These are phyloP conservation scores for Scalopus aquaticus DNA, from an alignment of 2,113 vertebrate genomes.

Conservation along the genomic window DNA sequence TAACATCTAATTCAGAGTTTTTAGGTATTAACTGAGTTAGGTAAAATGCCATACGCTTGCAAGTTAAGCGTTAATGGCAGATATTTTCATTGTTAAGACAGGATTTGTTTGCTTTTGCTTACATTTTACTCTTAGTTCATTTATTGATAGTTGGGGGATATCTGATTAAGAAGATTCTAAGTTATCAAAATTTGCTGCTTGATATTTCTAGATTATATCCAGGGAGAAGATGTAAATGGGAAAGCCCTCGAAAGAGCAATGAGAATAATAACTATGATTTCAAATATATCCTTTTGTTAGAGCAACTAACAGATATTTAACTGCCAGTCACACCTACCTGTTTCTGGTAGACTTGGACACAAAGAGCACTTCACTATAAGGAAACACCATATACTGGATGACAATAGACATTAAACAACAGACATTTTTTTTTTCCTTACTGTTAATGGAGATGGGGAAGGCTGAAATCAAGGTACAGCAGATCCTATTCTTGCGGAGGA, in stretches of 20 bases:
- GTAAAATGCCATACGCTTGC: neutral
- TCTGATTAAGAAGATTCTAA: neutral
- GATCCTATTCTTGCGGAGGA: accelerated
- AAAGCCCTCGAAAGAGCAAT: neutral
- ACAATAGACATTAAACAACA: neutral
- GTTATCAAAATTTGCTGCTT: neutral
- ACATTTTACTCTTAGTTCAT: neutral
- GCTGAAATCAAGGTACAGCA: neutral
- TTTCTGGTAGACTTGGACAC: neutral
- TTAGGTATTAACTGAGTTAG: neutral
- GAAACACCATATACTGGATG: accelerated
- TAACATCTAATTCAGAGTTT: neutral
- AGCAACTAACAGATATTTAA: neutral
- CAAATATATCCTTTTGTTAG: neutral
- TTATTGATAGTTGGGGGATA: neutral
- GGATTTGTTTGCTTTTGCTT: neutral
- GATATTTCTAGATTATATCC: neutral
- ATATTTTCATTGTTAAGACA: neutral
- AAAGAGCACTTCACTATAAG: neutral
- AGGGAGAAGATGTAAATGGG: neutral
- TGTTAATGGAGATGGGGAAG: neutral
- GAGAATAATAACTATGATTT: neutral
- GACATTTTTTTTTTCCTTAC: neutral
- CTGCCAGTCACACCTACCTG: neutral
- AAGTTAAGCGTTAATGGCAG: neutral